Percentiles rank a stretch among this genome's conserved stretches.
Conservation (phyloP, 1,140 invertebrate species). For the Elymnias hypermnestra region DNA sequence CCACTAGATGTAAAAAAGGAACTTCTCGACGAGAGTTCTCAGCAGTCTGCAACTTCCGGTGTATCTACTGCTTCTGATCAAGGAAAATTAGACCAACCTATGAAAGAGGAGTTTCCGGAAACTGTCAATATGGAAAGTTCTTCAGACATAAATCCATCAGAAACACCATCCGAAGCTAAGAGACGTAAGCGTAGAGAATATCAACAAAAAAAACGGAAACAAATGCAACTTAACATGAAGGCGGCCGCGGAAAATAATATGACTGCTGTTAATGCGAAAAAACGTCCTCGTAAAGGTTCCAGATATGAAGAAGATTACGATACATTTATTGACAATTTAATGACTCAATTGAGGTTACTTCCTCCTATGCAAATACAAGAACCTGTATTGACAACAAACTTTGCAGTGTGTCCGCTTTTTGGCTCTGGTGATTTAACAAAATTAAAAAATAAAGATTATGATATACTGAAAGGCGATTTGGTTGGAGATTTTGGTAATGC, state of each 20-base stretch:
- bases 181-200: slow-evolving; percentile 89
- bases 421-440: slow-evolving; percentile 88
- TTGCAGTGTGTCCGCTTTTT: slow-evolving; percentile 86
- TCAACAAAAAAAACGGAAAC: slow-evolving; percentile 88
- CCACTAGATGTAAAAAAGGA: slow-evolving; percentile 79
- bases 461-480: slow-evolving; percentile 85
- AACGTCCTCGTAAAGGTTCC: slow-evolving; percentile 88
- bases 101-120: slow-evolving; percentile 77
- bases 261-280: slow-evolving; percentile 82
- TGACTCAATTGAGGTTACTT: slow-evolving; percentile 88
- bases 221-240: slow-evolving; percentile 77
- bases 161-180: slow-evolving; percentile 83
- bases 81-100: slow-evolving; percentile 74
- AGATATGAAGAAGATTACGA: slow-evolving; percentile 95
- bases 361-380: slow-evolving; percentile 92
- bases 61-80: slow-evolving; percentile 78
- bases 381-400: slow-evolving; percentile 89
- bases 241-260: slow-evolving; percentile 78
- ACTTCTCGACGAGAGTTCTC: slow-evolving; percentile 77
- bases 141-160: slow-evolving; percentile 64
- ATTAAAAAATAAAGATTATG: slow-evolving; percentile 82
- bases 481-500: slow-evolving; percentile 86
- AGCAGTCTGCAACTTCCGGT: slow-evolving; percentile 75
- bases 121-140: slow-evolving; percentile 51
- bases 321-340: slow-evolving; percentile 90